Evolutionary conservation across 2,888 invertebrate genomes (phyloP), one percentile per base, ranked within the genome.

Genomic region (Eledona agricola): DNA sequence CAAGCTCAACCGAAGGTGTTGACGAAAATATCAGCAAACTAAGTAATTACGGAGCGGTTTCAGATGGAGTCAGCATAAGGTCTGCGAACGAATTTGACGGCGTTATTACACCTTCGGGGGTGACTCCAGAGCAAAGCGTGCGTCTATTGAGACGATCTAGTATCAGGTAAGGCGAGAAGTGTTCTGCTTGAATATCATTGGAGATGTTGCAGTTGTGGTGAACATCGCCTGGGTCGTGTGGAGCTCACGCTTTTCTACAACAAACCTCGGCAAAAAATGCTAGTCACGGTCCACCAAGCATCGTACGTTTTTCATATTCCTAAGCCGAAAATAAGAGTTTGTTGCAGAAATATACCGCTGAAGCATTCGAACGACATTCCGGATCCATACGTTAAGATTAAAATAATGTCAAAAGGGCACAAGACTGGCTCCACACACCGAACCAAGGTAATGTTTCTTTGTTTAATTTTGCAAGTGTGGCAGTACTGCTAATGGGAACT

Each of bases 371-470:
- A 82, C 58, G 90, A 89, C 72, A 86, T 92, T 67, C 93, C 93
- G 0, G 93, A 93, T 77, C 93, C 93, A 0, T 93, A 93, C 72
- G 92, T 93, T 0, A 93, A 93, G 72, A 72, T 93, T 15, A 90
- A 92, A 71, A 77, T 93, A 59, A 78, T 89, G 51, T 90, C 92
- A 0, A 88, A 88, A 35, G 84, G 88, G 35, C 84, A 86, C 40
- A 89, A 88, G 74, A 85, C 89, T 0, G 20, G 34, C 19, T 9
- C 37, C 34, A 92, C 92, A 73, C 83, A 90, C 23, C 90, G 90
- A 74, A 91, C 91, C 4, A 81, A 81, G 59, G 86, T 88, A 63
- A 76, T 4, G 6, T 19, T 19, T 19, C 5, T 19, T n/a, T n/a
- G n/a, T n/a, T n/a, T n/a, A n/a, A n/a, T n/a, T n/a, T n/a, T n/a